Evolutionary conservation across 2,888 invertebrate species (phyloP).

Genomic region (Caenorhabditis imperialis): DNA sequence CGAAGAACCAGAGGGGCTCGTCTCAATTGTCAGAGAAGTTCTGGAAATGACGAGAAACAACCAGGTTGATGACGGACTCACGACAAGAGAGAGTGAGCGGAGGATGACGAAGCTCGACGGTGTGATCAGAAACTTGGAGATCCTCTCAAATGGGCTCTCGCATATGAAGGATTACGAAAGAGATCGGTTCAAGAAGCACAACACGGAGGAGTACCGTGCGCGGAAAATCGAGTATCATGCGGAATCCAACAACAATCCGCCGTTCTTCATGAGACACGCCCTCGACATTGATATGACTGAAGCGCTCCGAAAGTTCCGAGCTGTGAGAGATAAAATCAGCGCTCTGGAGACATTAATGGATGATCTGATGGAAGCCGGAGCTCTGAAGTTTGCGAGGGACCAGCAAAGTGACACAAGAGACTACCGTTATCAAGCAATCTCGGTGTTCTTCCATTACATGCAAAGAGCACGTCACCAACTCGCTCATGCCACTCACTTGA

Average conservation of each 20-base stretch:
- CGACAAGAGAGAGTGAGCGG: background rate
- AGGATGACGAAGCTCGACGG: background rate
- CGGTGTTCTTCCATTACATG: slow-evolving; percentile 30
- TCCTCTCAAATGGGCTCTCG: slow-evolving; percentile 6
- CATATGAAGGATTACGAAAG: slow-evolving; percentile 37
- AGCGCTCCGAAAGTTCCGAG: slow-evolving; percentile 14
- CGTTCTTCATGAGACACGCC: slow-evolving; percentile 34
- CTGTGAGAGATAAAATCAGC: slow-evolving; percentile 9
- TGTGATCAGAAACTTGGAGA: slow-evolving; percentile 11
- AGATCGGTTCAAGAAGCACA: slow-evolving; percentile 11
- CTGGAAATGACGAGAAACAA: slow-evolving; percentile 1
- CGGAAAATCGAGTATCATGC: slow-evolving; percentile 13
- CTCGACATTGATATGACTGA: slow-evolving; percentile 26
- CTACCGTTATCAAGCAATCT: slow-evolving; percentile 22
- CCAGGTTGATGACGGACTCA: background rate
- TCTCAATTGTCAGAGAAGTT: slow-evolving; percentile 3
- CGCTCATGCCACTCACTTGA: slow-evolving; percentile 28
- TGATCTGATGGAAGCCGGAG: slow-evolving; percentile 13
- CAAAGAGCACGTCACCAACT: slow-evolving; percentile 33
- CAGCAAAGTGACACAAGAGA: slow-evolving; percentile 5
- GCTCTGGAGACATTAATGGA: slow-evolving; percentile 35
- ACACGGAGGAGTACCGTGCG: slow-evolving; percentile 6
- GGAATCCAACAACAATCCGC: slow-evolving; percentile 8
- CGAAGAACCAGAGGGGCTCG: slow-evolving; percentile 18
- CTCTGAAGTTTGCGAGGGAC: slow-evolving; percentile 14